A percentile compares a stretch with the other conserved stretches of the same genome.
These are phyloP conservation scores for Salvelinus fontinalis DNA, from an alignment of 2,113 vertebrate genomes.

Conservation along the genomic window DNA sequence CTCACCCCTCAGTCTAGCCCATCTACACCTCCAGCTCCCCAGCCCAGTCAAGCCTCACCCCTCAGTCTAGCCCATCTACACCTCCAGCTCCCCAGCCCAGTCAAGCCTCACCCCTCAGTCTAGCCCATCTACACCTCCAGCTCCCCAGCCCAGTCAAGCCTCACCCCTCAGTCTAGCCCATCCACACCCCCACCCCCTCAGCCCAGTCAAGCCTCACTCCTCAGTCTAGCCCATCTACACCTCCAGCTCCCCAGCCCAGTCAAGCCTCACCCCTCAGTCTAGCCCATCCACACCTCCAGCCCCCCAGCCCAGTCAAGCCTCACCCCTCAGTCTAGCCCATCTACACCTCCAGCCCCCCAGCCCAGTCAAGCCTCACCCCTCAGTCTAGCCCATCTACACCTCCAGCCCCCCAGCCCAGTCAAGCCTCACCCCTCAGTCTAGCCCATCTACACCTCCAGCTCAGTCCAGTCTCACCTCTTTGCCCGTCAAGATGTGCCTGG, in stretches of 20 bases:
- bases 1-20: too few species aligned
- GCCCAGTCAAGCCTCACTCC: too few species aligned
- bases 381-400: too few species aligned
- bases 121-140: neutral
- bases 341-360: too few species aligned
- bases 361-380: too few species aligned
- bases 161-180: constrained; percentile 73
- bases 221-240: too few species aligned
- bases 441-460: neutral
- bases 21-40: too few species aligned
- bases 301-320: too few species aligned
- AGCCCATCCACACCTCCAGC: too few species aligned
- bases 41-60: neutral
- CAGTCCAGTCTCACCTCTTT: constrained; percentile 76
- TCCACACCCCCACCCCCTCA: neutral
- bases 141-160: neutral
- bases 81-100: neutral
- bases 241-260: too few species aligned
- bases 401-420: too few species aligned
- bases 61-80: neutral
- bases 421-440: neutral
- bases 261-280: constrained; percentile 62
- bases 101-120: neutral
- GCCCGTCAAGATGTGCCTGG: constrained; percentile 87
- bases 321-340: too few species aligned